Base-by-base conservation (phyloP, 2,888 invertebrate genomes). In the Digitonthophagus gazella region DNA sequence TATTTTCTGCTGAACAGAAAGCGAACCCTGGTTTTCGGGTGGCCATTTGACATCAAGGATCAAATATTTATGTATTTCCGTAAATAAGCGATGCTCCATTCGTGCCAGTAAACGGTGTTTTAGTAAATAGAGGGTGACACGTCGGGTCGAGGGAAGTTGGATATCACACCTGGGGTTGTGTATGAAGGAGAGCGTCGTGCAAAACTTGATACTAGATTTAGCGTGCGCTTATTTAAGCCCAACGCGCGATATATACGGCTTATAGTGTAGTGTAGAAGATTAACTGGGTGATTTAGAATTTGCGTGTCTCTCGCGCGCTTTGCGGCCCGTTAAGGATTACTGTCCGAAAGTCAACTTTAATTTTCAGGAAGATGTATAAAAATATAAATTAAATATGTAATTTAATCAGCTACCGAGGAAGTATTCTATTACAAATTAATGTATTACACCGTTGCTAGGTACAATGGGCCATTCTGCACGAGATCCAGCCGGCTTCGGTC, bases 241-340 rank as follows among this genome's bases (percentile, higher is more conserved):
- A 18, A 19, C 61, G 63, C 66, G 57, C 69, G 54, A 66, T 66
- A 69, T 69, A 66, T 69, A 69, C 64, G 54, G 69, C 67, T 69
- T 69, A 67, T 64, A 57, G 64, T 67, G 64, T 67, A 58, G 64
- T 61, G 20, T 67, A 67, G 64, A 67, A 69, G 69, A 69, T 69
- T 69, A 69, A 69, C 64, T 67, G 65, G 64, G 67, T 65, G 67
- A 69, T 69, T 69, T 69, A 69, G 64, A 69, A 65, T 65, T 66
- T 56, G 57, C 64, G 28, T 44, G 28, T 44, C 28, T 44, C 28
- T 5, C 28, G 28, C 11, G 28, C 28, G 28, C 28, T 44, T 44
- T 44, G 28, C 11, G 28, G 28, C 28, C 28, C 28, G 6, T 44
- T 44, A 2, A 44, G 28, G 28, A 44, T 44, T 44, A 44, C 3